Base-by-base conservation (phyloP, 2,113 vertebrate genomes). In the Nothoprocta pentlandii region DNA sequence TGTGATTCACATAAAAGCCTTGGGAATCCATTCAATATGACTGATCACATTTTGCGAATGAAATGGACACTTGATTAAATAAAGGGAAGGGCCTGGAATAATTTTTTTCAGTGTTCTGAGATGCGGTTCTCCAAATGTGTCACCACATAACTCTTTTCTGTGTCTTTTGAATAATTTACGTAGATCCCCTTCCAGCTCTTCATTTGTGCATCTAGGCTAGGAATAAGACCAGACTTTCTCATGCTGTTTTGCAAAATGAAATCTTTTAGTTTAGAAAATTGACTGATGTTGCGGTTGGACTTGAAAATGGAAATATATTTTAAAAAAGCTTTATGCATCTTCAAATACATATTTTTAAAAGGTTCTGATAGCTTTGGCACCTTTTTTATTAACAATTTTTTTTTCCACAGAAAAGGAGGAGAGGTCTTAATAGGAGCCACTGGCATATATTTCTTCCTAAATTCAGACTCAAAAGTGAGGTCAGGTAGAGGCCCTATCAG, bases 281-380 rank as follows among this genome's bases (percentile, higher is more conserved):
- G 47, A 47, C 23, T 62, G 76, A 81, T 64, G 34, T 54, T 93
- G 22, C 83, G 68, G 70, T 26, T 36, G 26, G 42, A 54, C 71
- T 64, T 90, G 62, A 62, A 78, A 85, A 28, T 87, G 54, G 81
- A 92, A 79, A n/a, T 28, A 32, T 39, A 61, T 85, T 54, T 61
- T 49, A 41, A 25, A 73, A 61, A 67, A 21, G 12, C 34, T 73
- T 74, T 4, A 3, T n/a, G n/a, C 0, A 1, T 13, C 49, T 64
- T 69, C 26, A 49, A 49, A 49, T 49, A 49, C 22, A 36, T 42
- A n/a, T 53, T 59, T 41, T 14, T n/a, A 41, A 68, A 49, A 28
- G 42, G 2, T 20, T 79, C 41, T 2, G 8, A 19, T 46, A 36
- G 16, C 20, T 79, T 81, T 46, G 47, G 42, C 58, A 59, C 2